Percentiles rank a stretch among this genome's conserved stretches.
phyloP scores from a whole-genome alignment of 2,113 vertebrate genomes.

The Melanerpes formicivorus region DNA sequence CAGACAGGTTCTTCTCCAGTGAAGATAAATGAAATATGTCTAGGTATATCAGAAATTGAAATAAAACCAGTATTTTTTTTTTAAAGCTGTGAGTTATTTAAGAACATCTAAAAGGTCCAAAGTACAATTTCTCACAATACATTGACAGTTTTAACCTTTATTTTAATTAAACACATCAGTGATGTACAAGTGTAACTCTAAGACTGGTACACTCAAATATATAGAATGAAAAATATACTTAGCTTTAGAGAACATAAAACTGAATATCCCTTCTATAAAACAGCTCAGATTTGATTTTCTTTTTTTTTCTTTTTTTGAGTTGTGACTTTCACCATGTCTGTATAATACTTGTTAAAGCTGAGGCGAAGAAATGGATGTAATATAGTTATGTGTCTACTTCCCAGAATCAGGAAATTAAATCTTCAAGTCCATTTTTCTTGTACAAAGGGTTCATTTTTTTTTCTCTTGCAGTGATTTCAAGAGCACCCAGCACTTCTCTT shows the following conservation, averaged over 20 bases:
- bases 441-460: background rate
- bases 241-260: background rate
- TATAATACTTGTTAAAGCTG: background rate
- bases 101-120: background rate
- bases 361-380: rapidly evolving
- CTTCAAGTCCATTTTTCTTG: background rate
- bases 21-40: background rate
- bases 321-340: background rate
- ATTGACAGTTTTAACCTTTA: background rate
- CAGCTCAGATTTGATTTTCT: background rate
- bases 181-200: background rate
- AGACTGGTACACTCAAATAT: background rate
- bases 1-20: background rate
- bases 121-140: background rate
- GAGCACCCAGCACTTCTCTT: background rate
- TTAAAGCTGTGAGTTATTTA: background rate
- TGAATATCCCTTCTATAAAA: background rate
- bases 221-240: background rate
- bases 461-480: background rate
- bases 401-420: background rate
- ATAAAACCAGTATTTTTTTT: background rate
- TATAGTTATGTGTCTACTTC: background rate
- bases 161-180: background rate
- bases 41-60: background rate
- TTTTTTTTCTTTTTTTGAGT: background rate